phyloP scores from a whole-genome alignment of 2,888 invertebrate genomes.

The Hybos culiciformis region DNA sequence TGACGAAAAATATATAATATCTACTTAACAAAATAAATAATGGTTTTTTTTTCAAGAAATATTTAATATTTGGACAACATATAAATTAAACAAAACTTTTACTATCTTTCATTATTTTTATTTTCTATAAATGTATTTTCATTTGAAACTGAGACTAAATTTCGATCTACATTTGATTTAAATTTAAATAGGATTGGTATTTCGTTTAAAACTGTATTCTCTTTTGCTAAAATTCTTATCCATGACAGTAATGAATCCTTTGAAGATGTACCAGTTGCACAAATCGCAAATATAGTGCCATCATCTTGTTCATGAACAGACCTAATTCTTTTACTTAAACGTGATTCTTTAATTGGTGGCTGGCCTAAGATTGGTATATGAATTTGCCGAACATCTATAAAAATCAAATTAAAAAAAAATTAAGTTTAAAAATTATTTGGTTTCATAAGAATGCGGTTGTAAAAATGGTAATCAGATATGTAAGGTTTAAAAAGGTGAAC shows the following conservation, averaged over 20 bases:
- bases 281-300: slow-evolving; percentile 73
- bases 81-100: slow-evolving; percentile 11
- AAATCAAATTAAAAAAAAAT: no score
- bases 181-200: slow-evolving; percentile 79
- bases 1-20: no score
- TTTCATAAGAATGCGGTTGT: neutral
- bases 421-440: slow-evolving; percentile 3
- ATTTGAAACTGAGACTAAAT: slow-evolving; percentile 10
- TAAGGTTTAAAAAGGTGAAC: no score
- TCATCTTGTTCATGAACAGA: slow-evolving; percentile 87
- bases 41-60: no score
- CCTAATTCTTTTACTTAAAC: slow-evolving; percentile 37
- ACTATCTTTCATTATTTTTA: slow-evolving; percentile 8
- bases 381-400: slow-evolving; percentile 55
- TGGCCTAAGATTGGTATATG: slow-evolving; percentile 42
- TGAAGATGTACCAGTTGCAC: slow-evolving; percentile 82
- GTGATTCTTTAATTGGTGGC: slow-evolving; percentile 32
- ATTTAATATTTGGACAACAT: no score
- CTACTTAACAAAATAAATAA: no score
- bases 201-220: slow-evolving; percentile 55
- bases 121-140: neutral
- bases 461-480: no score
- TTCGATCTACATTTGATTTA: slow-evolving; percentile 38
- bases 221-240: slow-evolving; percentile 67
- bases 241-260: slow-evolving; percentile 87